Percentiles rank a stretch among this genome's conserved stretches.
phyloP scores from a whole-genome alignment of 2,888 invertebrate species.

The Schizotus pectinicornis region DNA sequence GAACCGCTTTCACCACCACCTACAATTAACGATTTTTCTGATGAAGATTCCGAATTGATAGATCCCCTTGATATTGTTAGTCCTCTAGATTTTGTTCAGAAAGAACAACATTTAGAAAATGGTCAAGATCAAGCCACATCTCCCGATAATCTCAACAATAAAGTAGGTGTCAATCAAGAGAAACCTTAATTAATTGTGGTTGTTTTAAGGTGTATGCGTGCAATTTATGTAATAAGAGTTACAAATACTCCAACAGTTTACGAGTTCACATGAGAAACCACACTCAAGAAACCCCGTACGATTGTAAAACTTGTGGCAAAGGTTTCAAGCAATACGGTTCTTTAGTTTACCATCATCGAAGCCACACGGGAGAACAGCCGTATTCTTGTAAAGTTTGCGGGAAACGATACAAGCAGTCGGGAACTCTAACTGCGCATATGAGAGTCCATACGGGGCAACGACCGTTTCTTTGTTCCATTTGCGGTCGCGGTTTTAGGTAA shows the following conservation, averaged over 20 bases:
- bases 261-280: conserved; percentile 52
- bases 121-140: background rate
- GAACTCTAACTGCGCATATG: conserved; percentile 53
- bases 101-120: background rate
- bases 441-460: conserved; percentile 51
- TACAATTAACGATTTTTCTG: background rate
- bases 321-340: conserved; percentile 49
- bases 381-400: conserved; percentile 51
- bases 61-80: background rate
- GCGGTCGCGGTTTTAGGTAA: conserved; percentile 42
- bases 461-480: conserved; percentile 36
- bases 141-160: background rate
- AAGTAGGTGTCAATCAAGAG: background rate
- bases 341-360: conserved; percentile 48
- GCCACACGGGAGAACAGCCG: conserved; percentile 51
- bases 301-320: conserved; percentile 52
- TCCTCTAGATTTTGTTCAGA: background rate
- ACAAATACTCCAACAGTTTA: conserved; percentile 43
- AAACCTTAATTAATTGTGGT: background rate
- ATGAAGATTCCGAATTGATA: background rate
- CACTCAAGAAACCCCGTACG: conserved; percentile 51
- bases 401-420: conserved; percentile 51
- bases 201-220: conserved; percentile 25
- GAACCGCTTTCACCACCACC: background rate
- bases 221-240: conserved; percentile 38